Conservation (phyloP, 1,140 invertebrate genomes). For the Apocrypta bakeri region DNA sequence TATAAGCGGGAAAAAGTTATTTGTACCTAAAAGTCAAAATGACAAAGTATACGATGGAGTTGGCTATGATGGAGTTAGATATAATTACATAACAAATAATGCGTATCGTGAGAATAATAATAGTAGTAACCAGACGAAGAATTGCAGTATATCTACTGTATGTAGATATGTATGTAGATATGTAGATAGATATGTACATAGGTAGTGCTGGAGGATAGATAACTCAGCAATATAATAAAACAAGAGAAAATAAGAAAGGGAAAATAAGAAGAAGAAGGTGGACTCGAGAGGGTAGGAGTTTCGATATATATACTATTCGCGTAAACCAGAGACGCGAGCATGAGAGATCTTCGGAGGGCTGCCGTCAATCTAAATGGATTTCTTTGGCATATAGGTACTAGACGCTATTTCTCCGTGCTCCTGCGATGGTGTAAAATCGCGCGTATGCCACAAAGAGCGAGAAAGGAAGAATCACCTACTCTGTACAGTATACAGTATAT, state of each 20-base stretch:
- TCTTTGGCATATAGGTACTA: background rate
- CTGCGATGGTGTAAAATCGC: background rate
- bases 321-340: background rate
- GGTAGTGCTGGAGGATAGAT: background rate
- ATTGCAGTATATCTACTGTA: too few species aligned
- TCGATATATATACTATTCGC: background rate
- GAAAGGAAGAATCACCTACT: background rate
- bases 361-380: conserved; percentile 5
- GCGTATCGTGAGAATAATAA: too few species aligned
- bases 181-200: too few species aligned
- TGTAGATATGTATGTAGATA: too few species aligned
- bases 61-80: too few species aligned
- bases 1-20: background rate
- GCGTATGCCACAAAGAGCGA: background rate
- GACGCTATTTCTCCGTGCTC: background rate
- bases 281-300: background rate
- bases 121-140: too few species aligned
- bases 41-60: too few species aligned
- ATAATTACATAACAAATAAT: too few species aligned
- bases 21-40: background rate
- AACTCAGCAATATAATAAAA: background rate
- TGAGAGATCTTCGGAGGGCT: background rate
- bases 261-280: background rate
- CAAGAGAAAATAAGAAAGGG: conserved; percentile 3
- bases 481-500: too few species aligned